Evolutionary conservation across 2,113 vertebrate genomes (phyloP), one percentile per base, ranked within the genome.

Genomic region (Himantopus leucocephalus): DNA sequence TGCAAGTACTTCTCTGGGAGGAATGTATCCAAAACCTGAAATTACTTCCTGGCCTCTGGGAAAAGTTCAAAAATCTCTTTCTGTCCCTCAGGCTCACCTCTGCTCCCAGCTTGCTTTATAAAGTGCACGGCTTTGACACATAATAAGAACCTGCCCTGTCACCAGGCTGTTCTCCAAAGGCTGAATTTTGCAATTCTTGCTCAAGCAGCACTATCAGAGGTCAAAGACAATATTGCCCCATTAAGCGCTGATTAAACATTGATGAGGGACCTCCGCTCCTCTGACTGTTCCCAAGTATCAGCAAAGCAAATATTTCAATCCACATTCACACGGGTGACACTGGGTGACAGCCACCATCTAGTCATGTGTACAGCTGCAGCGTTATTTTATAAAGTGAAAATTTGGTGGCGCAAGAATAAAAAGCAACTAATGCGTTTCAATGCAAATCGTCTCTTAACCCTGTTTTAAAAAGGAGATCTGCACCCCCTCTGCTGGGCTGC

Each of bases 401-500:
- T 43, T 29, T 1, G 23, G 76, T 6, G 23, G 22, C 3, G 14
- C 12, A 12, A 41, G 26, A 27, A 9, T 19, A 18, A 55, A 55
- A 72, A 64, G 8, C 8, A 18, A n/a, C 62, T 20, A 15, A 55
- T 18, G 18, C 4, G 0, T 85, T 89, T 63, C 20, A 5, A 2
- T 30, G 70, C 50, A 78, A 72, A 63, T 29, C 14, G 13, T 24
- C 32, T 50, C 72, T 71, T 45, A 26, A 43, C 5, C 8, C 17
- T 45, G 4, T 21, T 39, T 71, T 26, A 9, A 81, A 94, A 43
- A 76, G 89, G 78, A 52, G 95, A 59, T 30, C 83, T 89, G 91
- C 91, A 92, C 84, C 94, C 94, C 94, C 95, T 97, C 93, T 97
- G 94, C 91, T 96, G 96, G 97, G 90, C 91, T 96, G 85, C 82